Conservation (phyloP, 2,797 vertebrate genomes). For the Oryzias sinensis region DNA sequence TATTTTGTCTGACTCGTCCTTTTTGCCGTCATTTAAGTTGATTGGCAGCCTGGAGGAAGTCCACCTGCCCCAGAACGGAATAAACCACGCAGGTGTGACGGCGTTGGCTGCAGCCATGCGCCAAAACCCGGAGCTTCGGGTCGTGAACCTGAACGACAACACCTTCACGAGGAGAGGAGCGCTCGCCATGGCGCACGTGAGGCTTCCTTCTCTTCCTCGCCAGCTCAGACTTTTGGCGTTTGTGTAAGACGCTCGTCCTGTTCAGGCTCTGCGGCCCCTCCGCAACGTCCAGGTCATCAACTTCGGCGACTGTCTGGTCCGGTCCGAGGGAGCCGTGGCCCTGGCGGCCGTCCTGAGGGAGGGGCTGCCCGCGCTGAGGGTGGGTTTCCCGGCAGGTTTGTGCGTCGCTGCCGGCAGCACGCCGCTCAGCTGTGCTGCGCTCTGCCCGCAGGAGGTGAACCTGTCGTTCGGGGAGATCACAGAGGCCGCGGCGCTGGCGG, state of each 20-base stretch:
- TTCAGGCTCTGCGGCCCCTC: slow-evolving; percentile 86
- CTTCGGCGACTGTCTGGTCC: slow-evolving; percentile 95
- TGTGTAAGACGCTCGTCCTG: neutral
- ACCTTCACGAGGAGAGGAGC: slow-evolving; percentile 95
- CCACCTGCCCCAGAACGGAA: slow-evolving; percentile 97
- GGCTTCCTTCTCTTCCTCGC: neutral
- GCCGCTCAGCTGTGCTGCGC: too few relatives aligned
- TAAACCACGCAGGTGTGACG: slow-evolving; percentile 87
- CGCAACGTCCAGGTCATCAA: slow-evolving; percentile 91
- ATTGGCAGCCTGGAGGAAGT: slow-evolving; percentile 94
- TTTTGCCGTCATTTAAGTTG: slow-evolving; percentile 64
- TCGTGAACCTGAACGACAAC: slow-evolving; percentile 97
- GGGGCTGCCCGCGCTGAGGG: slow-evolving; percentile 91
- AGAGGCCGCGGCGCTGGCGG: slow-evolving; percentile 84
- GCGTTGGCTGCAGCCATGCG: slow-evolving; percentile 88
- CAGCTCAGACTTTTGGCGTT: too few relatives aligned
- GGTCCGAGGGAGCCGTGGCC: slow-evolving; percentile 89
- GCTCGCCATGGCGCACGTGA: slow-evolving; percentile 91
- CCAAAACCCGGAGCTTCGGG: slow-evolving; percentile 84
- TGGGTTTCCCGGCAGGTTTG: slow-evolving; percentile 34
- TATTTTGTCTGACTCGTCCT: neutral
- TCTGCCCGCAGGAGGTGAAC: slow-evolving; percentile 86
- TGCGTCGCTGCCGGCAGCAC: too few relatives aligned
- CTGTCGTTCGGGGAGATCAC: slow-evolving; percentile 95
- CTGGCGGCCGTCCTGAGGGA: slow-evolving; percentile 80